Conservation (phyloP, 2,888 invertebrate species). For the Chesias legatella region DNA sequence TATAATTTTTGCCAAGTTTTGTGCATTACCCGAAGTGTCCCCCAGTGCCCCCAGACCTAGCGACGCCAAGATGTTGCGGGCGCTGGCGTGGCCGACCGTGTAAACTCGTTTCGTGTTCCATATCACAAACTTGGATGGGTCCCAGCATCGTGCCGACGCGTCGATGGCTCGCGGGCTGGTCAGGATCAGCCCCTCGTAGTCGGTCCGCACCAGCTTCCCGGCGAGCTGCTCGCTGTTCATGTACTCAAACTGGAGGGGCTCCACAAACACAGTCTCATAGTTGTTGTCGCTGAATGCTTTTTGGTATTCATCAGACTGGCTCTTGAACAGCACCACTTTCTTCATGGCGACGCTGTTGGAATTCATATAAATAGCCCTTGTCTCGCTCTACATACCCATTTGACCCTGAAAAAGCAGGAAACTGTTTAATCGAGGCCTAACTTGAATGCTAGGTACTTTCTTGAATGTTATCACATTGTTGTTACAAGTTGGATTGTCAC, state of each 20-base stretch:
- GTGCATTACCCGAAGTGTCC: conserved; percentile 53
- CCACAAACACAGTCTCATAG: conserved; percentile 59
- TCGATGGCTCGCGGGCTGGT: conserved; percentile 66
- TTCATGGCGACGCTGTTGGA: conserved; percentile 46
- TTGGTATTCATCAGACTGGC: conserved; percentile 63
- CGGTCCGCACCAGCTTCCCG: conserved; percentile 39
- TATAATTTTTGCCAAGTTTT: conserved; percentile 56
- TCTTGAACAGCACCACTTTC: conserved; percentile 65
- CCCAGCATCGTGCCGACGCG: conserved; percentile 61
- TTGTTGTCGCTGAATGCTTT: conserved; percentile 50
- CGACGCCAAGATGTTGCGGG: conserved; percentile 46
- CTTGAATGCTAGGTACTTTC: neutral
- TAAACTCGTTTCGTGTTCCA: conserved; percentile 60
- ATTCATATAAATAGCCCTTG: conserved; percentile 24
- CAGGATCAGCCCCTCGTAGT: conserved; percentile 56
- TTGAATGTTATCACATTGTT: neutral
- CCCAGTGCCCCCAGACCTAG: conserved; percentile 61
- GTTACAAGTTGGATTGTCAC: neutral
- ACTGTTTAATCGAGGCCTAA: conserved; percentile 11
- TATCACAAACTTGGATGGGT: conserved; percentile 53
- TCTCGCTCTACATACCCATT: conserved; percentile 23
- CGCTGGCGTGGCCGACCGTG: conserved; percentile 59
- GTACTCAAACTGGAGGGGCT: conserved; percentile 61
- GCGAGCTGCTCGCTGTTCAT: conserved; percentile 42
- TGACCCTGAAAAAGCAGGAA: conserved; percentile 57